phyloP scores from a whole-genome alignment of 2,113 vertebrate species.

The Calyptomena viridis region DNA sequence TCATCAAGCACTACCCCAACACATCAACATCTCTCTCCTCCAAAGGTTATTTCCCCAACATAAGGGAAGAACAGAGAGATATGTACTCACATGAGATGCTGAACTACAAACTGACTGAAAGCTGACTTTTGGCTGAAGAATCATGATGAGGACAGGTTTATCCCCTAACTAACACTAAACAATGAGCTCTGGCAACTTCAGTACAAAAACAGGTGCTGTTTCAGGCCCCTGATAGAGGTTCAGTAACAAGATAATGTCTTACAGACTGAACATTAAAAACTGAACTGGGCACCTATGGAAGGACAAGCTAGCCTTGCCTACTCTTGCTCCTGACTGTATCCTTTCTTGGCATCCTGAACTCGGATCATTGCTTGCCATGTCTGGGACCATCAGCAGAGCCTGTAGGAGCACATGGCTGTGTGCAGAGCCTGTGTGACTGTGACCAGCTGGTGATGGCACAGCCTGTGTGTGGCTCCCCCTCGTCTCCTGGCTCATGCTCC shows the following conservation, averaged over 20 bases:
- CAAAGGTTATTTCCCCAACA: background rate
- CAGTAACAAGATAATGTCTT: background rate
- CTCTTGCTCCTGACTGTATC: background rate
- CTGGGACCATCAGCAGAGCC: background rate
- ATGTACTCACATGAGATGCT: background rate
- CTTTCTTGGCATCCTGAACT: background rate
- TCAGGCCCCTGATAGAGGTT: background rate
- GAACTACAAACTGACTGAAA: background rate
- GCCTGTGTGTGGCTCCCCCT: accelerated
- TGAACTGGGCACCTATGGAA: background rate
- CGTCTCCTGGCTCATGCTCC: accelerated
- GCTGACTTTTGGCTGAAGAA: background rate
- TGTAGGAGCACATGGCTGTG: background rate
- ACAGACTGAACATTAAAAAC: background rate
- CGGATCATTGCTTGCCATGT: background rate
- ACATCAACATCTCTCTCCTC: background rate
- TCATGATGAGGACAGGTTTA: background rate
- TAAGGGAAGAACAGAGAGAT: background rate
- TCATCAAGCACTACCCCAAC: background rate
- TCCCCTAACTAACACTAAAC: background rate
- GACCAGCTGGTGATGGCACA: background rate
- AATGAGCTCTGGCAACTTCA: background rate
- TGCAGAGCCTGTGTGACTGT: background rate
- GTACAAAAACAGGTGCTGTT: background rate
- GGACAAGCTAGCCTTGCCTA: background rate